A percentile compares a stretch with the other conserved stretches of the same genome.
phyloP scores from a whole-genome alignment of 2,797 vertebrate genomes.

The Eleutherodactylus coqui region DNA sequence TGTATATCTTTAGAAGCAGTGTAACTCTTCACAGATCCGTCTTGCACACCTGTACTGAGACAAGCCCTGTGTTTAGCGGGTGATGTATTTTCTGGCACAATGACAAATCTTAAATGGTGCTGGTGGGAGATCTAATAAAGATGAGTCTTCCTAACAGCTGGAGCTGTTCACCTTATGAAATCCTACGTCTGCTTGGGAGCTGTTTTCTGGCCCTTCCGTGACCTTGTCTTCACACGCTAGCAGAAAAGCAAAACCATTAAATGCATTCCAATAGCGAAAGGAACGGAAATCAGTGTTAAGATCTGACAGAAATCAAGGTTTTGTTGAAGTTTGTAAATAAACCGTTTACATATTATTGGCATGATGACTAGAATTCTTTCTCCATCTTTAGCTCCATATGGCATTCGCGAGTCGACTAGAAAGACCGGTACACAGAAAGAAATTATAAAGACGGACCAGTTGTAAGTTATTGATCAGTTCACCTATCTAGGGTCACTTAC shows the following conservation, averaged over 20 bases:
- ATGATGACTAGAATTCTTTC: neutral
- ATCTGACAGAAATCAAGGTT: constrained; percentile 9
- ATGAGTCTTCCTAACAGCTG: constrained; percentile 39
- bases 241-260: neutral
- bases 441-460: constrained; percentile 79
- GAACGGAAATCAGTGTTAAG: neutral
- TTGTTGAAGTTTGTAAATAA: neutral
- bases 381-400: constrained; percentile 87
- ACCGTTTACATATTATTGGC: neutral
- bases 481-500: neutral
- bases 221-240: constrained; percentile 16
- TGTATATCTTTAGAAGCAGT: neutral
- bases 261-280: neutral
- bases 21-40: neutral
- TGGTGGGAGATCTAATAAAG: constrained; percentile 40
- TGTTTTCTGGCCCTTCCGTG: constrained; percentile 25
- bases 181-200: neutral
- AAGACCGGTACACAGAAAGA: constrained; percentile 92
- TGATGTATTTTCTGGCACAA: constrained; percentile 35
- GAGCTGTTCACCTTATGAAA: neutral
- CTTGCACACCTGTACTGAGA: neutral
- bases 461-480: constrained; percentile 74
- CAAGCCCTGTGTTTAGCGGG: neutral
- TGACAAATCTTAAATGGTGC: constrained; percentile 35
- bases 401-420: constrained; percentile 94